Conservation (phyloP, 1,140 invertebrate species). For the Drosophila micromelanica region DNA sequence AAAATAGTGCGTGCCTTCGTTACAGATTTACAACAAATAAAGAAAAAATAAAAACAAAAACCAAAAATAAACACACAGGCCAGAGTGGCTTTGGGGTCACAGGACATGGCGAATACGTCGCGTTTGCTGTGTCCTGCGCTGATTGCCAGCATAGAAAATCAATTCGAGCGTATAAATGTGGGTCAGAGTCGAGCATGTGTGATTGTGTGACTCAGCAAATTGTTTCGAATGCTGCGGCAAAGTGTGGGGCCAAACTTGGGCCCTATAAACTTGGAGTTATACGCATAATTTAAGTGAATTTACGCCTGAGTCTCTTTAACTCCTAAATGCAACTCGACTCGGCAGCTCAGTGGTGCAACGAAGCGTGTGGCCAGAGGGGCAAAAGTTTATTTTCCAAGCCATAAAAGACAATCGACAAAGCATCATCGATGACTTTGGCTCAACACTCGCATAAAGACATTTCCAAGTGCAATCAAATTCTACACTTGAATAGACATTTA, state of each 20-base stretch:
- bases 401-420: conserved; percentile 80
- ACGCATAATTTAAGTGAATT: conserved; percentile 82
- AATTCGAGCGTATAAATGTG: conserved; percentile 80
- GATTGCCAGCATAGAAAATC: conserved; percentile 80
- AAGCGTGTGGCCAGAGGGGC: conserved; percentile 56
- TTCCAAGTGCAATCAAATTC: conserved; percentile 81
- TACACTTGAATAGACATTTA: conserved; percentile 80
- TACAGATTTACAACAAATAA: conserved; percentile 75
- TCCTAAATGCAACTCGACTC: not conserved
- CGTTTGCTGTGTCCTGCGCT: conserved; percentile 62
- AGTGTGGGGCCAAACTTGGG: not conserved
- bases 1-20: conserved; percentile 78
- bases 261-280: conserved; percentile 42
- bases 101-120: conserved; percentile 69
- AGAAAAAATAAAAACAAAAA: conserved; percentile 21
- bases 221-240: conserved; percentile 43
- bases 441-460: conserved; percentile 76
- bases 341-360: conserved; percentile 46
- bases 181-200: conserved; percentile 48
- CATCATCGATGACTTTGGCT: conserved; percentile 62
- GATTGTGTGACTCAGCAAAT: conserved; percentile 71
- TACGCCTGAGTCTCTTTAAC: conserved; percentile 73
- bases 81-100: conserved; percentile 20
- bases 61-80: not conserved
- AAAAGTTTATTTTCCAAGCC: conserved; percentile 82